Evolutionary conservation across 2,113 vertebrate genomes (phyloP), one percentile per base, ranked within the genome.

Genomic region (Sinocyclocheilus anophthalmus): DNA sequence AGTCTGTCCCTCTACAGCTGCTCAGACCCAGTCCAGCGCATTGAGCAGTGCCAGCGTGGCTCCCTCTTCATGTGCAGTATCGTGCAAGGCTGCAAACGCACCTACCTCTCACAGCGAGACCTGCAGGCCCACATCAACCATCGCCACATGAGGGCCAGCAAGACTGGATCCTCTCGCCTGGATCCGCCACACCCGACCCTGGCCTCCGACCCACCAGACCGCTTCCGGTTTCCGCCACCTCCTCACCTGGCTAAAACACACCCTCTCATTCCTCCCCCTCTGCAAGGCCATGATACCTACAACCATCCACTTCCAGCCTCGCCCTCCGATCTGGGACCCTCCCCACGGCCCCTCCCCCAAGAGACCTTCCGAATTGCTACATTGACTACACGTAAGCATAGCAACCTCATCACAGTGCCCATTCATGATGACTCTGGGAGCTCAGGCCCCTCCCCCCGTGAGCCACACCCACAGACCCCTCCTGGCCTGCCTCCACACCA

Each of bases 71-170:
- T 99, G 98, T 99, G 98, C 92, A 99, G 97, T 84, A 95, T 99
- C 30, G 97, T 99, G 65, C 96, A 97, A 30, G 97, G 97, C 65
- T 99, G 98, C 93, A 99, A 99, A 93, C 96, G 98, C 93, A 99
- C 98, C 26, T 99, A 99, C 87, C 93, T 99, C 89, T 99, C 98
- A 10, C 97, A 99, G 91, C 96, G 98, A 42, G 98, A 99, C 94
- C 95, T 99, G 42, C 98, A 99, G 90, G 98, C 98, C 75, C 98
- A 99, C 84, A 97, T 99, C 93, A 99, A 99, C 94, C 98, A 99
- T 91, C 97, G 98, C 4, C 98, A 99, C 76, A 94, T 99, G 95
- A 94, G 98, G 92, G 96, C 96, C 8, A 95, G 95, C 61, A 99
- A 99, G 91, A 95, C 96, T 0, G 90, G 91, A 1, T 91, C 95